Percentiles rank a stretch among this genome's conserved stretches.
Evolutionary conservation across 2,113 vertebrate species (phyloP).

Genomic region (Gopherus evgoodei): DNA sequence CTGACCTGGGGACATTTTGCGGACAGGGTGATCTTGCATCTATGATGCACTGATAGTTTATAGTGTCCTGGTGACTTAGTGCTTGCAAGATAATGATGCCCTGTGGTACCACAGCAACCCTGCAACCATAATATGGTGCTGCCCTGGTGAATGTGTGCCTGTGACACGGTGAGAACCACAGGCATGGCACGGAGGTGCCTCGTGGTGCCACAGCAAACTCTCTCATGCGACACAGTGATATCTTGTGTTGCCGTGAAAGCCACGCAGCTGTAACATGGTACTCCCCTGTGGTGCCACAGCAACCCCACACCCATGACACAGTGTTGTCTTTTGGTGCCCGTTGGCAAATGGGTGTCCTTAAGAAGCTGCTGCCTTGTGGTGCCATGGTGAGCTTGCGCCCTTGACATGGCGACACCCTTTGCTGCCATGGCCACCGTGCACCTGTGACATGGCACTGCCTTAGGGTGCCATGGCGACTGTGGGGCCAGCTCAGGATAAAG

Average conservation of each 20-base stretch:
- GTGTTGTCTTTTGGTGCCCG: background rate
- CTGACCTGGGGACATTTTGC: accelerated
- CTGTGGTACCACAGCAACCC: background rate
- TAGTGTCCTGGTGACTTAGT: accelerated
- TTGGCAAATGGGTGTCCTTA: background rate
- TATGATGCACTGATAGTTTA: accelerated
- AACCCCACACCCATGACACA: background rate
- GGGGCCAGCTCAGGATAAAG: background rate
- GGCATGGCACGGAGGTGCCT: background rate
- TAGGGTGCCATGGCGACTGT: background rate
- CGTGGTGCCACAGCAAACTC: background rate
- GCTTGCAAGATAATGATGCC: accelerated
- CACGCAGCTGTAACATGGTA: background rate
- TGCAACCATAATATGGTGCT: background rate
- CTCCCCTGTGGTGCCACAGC: accelerated
- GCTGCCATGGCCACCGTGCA: background rate
- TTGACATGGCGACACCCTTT: background rate
- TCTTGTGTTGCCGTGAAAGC: background rate
- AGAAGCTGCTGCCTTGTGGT: background rate
- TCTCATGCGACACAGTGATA: background rate
- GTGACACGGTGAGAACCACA: background rate
- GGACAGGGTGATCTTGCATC: background rate
- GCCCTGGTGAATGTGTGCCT: background rate
- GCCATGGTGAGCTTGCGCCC: background rate
- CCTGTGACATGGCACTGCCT: background rate